Evolutionary conservation across 2,797 vertebrate species (phyloP).

Genomic region (Oryzias dopingdopingensis): DNA sequence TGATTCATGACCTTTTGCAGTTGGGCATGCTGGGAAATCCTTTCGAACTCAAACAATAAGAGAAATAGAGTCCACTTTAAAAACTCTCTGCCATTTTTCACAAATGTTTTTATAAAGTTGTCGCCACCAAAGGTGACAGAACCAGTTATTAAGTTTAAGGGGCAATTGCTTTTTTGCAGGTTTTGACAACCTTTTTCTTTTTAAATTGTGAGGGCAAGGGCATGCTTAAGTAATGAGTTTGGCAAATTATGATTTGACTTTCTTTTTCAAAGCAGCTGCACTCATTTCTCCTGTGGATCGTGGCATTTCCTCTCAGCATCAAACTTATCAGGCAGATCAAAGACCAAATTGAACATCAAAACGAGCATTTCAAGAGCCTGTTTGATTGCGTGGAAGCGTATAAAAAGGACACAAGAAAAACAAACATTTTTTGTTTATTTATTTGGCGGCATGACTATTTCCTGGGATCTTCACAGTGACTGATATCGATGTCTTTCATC

Average conservation of each 20-base stretch:
- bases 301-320: slow-evolving; percentile 45
- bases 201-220: too few species aligned
- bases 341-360: slow-evolving; percentile 62
- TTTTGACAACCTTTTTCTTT: too few species aligned
- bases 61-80: too few species aligned
- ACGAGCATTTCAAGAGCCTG: slow-evolving; percentile 52
- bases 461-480: slow-evolving; percentile 54
- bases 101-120: too few species aligned
- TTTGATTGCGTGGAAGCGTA: slow-evolving; percentile 43
- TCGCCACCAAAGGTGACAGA: too few species aligned
- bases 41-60: too few species aligned
- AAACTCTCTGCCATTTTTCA: too few species aligned
- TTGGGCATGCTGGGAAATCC: too few species aligned
- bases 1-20: too few species aligned
- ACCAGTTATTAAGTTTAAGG: slow-evolving; percentile 5
- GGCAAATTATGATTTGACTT: too few species aligned
- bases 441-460: slow-evolving; percentile 27
- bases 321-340: slow-evolving; percentile 63
- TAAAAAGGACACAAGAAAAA: slow-evolving; percentile 52
- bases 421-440: slow-evolving; percentile 18
- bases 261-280: slow-evolving; percentile 30
- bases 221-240: too few species aligned
- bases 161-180: not conserved
- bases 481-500: slow-evolving; percentile 73
- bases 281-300: slow-evolving; percentile 51